A percentile compares a stretch with the other conserved stretches of the same genome.
phyloP scores from a whole-genome alignment of 2,888 invertebrate genomes.

The Branchellion lobata region DNA sequence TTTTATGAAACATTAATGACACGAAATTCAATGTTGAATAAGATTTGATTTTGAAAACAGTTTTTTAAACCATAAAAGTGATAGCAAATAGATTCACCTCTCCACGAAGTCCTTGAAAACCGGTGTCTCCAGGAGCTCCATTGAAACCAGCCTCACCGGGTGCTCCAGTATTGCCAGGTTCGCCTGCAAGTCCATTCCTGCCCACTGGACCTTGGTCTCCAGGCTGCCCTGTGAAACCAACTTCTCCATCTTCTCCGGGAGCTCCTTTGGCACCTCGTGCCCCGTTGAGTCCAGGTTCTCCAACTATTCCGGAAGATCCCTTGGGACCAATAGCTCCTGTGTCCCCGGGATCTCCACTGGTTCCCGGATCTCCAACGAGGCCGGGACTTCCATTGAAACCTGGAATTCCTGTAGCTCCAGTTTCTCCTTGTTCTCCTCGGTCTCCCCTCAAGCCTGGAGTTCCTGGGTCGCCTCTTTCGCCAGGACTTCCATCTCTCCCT shows the following conservation, averaged over 20 bases:
- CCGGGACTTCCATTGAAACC: slow-evolving; percentile 9
- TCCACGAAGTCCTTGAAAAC: slow-evolving; percentile 10
- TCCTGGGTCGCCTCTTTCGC: slow-evolving; percentile 17
- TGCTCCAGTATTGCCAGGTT: neutral
- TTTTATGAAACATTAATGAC: too few relatives aligned
- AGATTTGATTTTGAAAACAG: too few relatives aligned
- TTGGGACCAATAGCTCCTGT: slow-evolving; percentile 11
- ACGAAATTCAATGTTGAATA: too few relatives aligned
- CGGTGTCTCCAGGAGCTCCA: slow-evolving; percentile 2
- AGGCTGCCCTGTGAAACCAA: neutral
- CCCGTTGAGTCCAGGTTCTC: neutral
- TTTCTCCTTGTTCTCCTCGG: neutral
- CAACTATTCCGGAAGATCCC: slow-evolving; percentile 1
- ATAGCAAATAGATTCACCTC: neutral
- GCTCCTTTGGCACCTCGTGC: neutral
- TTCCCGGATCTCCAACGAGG: neutral
- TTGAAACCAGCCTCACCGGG: neutral
- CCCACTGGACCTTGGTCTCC: neutral
- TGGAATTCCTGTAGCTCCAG: neutral
- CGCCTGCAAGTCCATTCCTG: neutral
- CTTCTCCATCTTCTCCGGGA: neutral
- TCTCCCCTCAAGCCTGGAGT: slow-evolving; percentile 2
- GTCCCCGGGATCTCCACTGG: neutral
- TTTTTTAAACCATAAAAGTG: too few relatives aligned
- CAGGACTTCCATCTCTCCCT: slow-evolving; percentile 20